A percentile compares a stretch with the other conserved stretches of the same genome.
Conservation (phyloP, 2,888 invertebrate species). For the Plemyria rubiginata region DNA sequence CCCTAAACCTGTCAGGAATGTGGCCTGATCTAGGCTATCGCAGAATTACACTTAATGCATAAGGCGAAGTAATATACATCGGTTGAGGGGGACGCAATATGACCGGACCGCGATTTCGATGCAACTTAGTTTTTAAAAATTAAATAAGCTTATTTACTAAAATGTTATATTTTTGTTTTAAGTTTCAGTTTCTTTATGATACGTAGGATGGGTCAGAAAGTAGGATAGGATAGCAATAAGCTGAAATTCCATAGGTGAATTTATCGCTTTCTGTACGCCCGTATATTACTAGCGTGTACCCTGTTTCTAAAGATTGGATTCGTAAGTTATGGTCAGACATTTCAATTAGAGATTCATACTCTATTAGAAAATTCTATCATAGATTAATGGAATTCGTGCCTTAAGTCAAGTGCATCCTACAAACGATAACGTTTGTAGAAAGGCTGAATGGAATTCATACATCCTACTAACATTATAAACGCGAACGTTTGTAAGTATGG, state of each 20-base stretch:
- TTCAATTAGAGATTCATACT: constrained; percentile 16
- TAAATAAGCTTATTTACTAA: too few species aligned
- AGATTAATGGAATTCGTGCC: constrained; percentile 16
- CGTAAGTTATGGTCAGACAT: constrained; percentile 22
- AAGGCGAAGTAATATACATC: too few species aligned
- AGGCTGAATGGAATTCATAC: too few species aligned
- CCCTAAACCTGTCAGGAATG: constrained; percentile 39
- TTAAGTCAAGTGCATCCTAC: neutral
- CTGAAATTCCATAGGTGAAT: neutral
- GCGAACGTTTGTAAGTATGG: too few species aligned
- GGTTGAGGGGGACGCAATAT: too few species aligned
- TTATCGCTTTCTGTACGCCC: neutral
- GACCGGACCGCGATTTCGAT: too few species aligned
- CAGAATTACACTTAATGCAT: constrained; percentile 19
- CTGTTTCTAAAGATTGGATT: constrained; percentile 24
- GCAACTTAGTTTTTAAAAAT: neutral
- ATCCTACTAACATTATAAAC: too few species aligned
- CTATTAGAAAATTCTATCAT: neutral
- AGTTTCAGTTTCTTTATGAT: too few species aligned
- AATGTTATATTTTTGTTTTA: too few species aligned
- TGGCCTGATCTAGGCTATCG: constrained; percentile 34
- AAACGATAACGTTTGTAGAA: neutral
- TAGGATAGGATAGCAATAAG: too few species aligned
- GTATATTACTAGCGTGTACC: constrained; percentile 2
- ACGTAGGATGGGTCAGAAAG: too few species aligned